Evolutionary conservation across 2,113 vertebrate genomes (phyloP).

Genomic region (Oncorhynchus masou): DNA sequence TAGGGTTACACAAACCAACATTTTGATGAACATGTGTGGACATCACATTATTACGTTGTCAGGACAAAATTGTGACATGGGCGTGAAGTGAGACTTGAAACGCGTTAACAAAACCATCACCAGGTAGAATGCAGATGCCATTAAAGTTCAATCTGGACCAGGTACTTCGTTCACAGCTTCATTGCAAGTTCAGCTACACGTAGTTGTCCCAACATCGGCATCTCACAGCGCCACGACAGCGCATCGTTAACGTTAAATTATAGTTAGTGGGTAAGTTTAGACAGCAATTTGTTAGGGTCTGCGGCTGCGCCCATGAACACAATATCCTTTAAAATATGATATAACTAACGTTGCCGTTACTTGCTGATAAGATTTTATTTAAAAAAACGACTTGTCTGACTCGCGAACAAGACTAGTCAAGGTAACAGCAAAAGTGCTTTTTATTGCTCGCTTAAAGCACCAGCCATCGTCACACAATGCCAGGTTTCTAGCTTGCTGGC

Average conservation of each 20-base stretch:
- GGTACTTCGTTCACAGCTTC: not conserved
- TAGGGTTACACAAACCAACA: no score
- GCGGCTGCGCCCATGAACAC: no score
- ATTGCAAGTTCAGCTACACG: not conserved
- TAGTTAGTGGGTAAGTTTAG: no score
- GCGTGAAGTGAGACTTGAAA: no score
- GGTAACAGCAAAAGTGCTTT: no score
- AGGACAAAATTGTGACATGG: no score
- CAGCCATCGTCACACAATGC: constrained; percentile 63
- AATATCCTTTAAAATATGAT: no score
- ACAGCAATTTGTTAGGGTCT: no score
- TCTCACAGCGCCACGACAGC: constrained; percentile 18
- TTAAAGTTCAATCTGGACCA: not conserved
- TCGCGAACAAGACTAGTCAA: not conserved
- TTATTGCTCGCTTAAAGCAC: not conserved
- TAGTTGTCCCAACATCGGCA: not conserved
- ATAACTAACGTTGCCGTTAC: no score
- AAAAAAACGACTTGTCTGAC: not conserved
- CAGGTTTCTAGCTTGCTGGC: constrained; percentile 22
- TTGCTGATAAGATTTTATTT: no score
- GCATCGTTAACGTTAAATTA: not conserved
- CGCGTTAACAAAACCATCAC: not conserved
- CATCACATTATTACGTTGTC: no score
- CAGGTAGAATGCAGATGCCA: not conserved
- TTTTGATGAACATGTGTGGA: no score